A percentile compares a stretch with the other conserved stretches of the same genome.
Evolutionary conservation across 2,888 invertebrate genomes (phyloP).

Genomic region (Eupithecia inturbata): DNA sequence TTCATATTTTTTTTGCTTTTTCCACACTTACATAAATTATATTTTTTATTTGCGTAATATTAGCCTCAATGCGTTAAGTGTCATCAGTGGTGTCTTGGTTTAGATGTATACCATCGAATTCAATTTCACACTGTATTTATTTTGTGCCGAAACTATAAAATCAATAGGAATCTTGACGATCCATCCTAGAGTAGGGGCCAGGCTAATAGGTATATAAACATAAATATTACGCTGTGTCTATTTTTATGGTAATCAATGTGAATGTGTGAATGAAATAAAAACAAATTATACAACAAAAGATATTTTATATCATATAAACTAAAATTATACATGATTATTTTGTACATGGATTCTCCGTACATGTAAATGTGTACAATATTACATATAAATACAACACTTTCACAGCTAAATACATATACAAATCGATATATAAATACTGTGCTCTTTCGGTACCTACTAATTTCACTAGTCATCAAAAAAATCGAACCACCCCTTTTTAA

Average conservation of each 20-base stretch:
- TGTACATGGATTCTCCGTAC: slow-evolving; percentile 36
- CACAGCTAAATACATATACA: slow-evolving; percentile 34
- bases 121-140: too few relatives aligned
- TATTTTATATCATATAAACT: slow-evolving; percentile 41
- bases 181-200: too few relatives aligned
- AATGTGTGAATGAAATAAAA: slow-evolving; percentile 32
- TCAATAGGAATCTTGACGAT: too few relatives aligned
- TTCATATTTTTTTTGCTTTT: too few relatives aligned
- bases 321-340: slow-evolving; percentile 39
- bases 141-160: too few relatives aligned
- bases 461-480: neutral
- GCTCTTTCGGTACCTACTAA: slow-evolving; percentile 52
- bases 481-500: neutral
- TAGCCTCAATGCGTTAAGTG: too few relatives aligned
- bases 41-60: too few relatives aligned
- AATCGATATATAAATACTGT: slow-evolving; percentile 63
- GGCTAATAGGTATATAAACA: too few relatives aligned
- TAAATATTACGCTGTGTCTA: neutral
- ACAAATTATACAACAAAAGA: slow-evolving; percentile 43
- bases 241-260: neutral
- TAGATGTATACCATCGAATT: too few relatives aligned
- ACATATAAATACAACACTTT: slow-evolving; percentile 36
- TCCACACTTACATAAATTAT: too few relatives aligned
- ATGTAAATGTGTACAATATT: slow-evolving; percentile 20
- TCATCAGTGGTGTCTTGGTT: too few relatives aligned